Evolutionary conservation across 2,797 vertebrate genomes (phyloP), one percentile per base, ranked within the genome.

Genomic region (Alauda arvensis): DNA sequence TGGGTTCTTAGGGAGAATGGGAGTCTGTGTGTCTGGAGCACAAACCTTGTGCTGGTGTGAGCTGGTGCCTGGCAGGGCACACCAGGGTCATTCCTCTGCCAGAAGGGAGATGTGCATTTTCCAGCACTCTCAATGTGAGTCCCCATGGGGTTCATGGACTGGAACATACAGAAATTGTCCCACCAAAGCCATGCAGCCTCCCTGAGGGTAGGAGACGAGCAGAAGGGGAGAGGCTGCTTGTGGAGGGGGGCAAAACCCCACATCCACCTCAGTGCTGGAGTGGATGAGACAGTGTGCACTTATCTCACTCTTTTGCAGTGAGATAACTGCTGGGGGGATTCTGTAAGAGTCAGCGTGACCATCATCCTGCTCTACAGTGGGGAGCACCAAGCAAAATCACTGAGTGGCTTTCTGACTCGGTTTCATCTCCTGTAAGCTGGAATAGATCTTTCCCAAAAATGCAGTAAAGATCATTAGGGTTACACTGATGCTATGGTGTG

Each of bases 51-150:
- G 49, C n/a, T 0, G 6, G 19, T 46, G 33, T 52, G 81, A 68
- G 14, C 52, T 24, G 28, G 24, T 62, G 68, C 39, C 37, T 62
- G 65, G 23, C 34, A 67, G 18, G 63, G 18, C 25, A 46, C 53
- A 11, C 8, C 8, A 6, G 61, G 53, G 57, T 66, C 0, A 0
- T 45, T 79, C 33, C 66, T 48, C 39, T 57, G 48, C 20, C 1
- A 0, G 1, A 66, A 77, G 37, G 57, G 40, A 74, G 26, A 39
- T 42, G n/a, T 7, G 14, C 14, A 16, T 75, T 70, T 79, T 49
- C 14, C 48, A 48, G 37, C 0, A 0, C 31, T 49, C 20, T 65
- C 26, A 12, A 20, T 12, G 11, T 3, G 8, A 40, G 24, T 33
- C 6, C 34, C 55, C 7, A 0, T 1, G 6, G 23, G 9, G 3